Conservation (phyloP, 23 tunicate genomes). For the Styela clava region DNA sequence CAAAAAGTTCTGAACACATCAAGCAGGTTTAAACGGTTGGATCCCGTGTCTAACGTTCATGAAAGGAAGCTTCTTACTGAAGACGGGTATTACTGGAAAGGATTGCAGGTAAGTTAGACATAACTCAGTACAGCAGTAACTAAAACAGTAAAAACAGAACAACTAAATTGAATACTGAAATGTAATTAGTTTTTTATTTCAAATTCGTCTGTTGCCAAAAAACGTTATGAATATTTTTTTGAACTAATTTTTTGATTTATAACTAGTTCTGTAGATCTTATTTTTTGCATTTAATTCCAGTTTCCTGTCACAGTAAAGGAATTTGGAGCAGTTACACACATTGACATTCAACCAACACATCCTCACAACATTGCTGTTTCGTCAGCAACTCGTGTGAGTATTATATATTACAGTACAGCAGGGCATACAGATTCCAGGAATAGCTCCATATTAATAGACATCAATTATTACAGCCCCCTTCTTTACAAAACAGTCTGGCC, state of each 20-base stretch:
- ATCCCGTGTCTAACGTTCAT: constrained; percentile 9
- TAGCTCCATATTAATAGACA: no score
- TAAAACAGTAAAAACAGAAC: neutral
- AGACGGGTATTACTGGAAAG: constrained; percentile 13
- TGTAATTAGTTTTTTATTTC: no score
- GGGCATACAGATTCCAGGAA: no score
- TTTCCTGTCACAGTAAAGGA: constrained; percentile 66
- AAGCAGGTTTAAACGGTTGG: constrained; percentile 8
- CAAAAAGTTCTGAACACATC: neutral
- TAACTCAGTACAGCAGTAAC: no score
- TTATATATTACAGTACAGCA: no score
- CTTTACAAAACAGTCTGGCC: no score
- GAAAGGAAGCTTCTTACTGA: constrained; percentile 1
- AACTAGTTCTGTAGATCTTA: neutral
- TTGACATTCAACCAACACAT: constrained; percentile 43
- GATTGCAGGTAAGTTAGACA: constrained; percentile 18
- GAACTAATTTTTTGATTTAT: neutral
- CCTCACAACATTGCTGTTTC: constrained; percentile 65
- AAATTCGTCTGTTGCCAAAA: no score
- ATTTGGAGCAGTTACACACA: constrained; percentile 70
- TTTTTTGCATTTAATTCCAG: constrained; percentile 32
- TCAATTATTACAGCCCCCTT: no score
- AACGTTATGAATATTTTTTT: no score
- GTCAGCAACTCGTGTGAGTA: constrained; percentile 60
- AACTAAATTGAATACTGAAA: no score